These are phyloP conservation scores for Leptopilina myrica DNA, from an alignment of 2,888 invertebrate species.

Conservation along the genomic window DNA sequence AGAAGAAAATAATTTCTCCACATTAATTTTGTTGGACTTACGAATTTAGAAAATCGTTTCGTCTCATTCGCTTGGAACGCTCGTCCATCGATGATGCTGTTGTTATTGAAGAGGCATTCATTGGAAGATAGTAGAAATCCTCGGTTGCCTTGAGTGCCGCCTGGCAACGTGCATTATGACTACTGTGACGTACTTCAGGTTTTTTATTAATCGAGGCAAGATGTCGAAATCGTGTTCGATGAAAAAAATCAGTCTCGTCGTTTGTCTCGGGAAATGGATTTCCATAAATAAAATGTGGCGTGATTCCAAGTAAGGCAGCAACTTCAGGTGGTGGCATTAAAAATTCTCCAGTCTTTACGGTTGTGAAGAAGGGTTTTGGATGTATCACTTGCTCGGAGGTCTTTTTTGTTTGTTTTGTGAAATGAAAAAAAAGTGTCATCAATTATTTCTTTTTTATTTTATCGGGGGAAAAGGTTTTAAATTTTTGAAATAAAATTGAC, in stretches of 20 bases:
- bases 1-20: no score
- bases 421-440: background rate
- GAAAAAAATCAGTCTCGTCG: conserved; percentile 57
- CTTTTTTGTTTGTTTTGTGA: background rate
- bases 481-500: no score
- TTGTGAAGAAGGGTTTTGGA: conserved; percentile 85
- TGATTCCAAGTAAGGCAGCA: conserved; percentile 82
- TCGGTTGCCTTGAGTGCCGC: conserved; percentile 71
- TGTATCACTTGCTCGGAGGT: conserved; percentile 50
- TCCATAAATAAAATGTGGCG: conserved; percentile 60
- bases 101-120: conserved; percentile 57
- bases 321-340: conserved; percentile 87
- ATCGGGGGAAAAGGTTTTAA: no score
- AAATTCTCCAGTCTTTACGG: conserved; percentile 88
- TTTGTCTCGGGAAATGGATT: conserved; percentile 34
- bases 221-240: conserved; percentile 65
- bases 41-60: conserved; percentile 53
- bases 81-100: conserved; percentile 59
- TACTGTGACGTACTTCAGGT: conserved; percentile 72
- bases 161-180: conserved; percentile 69
- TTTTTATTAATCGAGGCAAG: conserved; percentile 64
- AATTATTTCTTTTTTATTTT: no score
- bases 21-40: conserved; percentile 51
- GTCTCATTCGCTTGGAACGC: conserved; percentile 54
- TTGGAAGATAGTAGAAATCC: conserved; percentile 68